Base-by-base conservation (phyloP, 2,113 vertebrate genomes). In the Anoplopoma fimbria region DNA sequence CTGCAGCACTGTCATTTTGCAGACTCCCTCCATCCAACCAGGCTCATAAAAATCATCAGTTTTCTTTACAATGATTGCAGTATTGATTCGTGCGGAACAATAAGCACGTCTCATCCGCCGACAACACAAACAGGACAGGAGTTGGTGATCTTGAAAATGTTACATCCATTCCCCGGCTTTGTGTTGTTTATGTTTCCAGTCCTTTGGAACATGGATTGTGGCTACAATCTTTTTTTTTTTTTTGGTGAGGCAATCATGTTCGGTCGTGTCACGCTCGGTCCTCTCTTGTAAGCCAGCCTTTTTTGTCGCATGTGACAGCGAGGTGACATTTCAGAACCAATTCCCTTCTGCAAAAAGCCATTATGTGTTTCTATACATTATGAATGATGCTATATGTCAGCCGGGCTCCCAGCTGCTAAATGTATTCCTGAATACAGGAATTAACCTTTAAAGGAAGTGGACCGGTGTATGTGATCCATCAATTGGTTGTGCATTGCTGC, bases 341-440 rank as follows among this genome's bases (percentile, higher is more conserved):
- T 45, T n/a, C 10, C 31, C 10, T 31, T 55, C 42, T 47, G 55
- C 74, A 47, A 4, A 14, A 74, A 65, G 33, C 38, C 53, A 53
- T 42, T 57, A 75, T 51, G 25, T 31, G 4, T 29, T 31, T 51
- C 12, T 47, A 69, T 87, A 63, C 64, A 87, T 87, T 76, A 79
- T 83, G 71, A 23, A 81, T 87, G 51, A 19, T 12, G 74, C 29
- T 27, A 75, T 71, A 64, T 71, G 65, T 81, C 77, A 75, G 10
- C 64, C 19, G 12, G n/a, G 29, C 33, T 74, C 42, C 38, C 69
- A 65, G 73, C 74, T 75, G 74, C 23, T 45, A 3, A 51, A 64
- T 47, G 51, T 64, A 33, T 64, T 68, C 68, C 29, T 67, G 51
- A 75, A 29, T 57, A 36, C 31, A 27, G 42, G 15, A 47, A 49